Conservation (phyloP, 2,113 vertebrate species). For the Helogale parvula region DNA sequence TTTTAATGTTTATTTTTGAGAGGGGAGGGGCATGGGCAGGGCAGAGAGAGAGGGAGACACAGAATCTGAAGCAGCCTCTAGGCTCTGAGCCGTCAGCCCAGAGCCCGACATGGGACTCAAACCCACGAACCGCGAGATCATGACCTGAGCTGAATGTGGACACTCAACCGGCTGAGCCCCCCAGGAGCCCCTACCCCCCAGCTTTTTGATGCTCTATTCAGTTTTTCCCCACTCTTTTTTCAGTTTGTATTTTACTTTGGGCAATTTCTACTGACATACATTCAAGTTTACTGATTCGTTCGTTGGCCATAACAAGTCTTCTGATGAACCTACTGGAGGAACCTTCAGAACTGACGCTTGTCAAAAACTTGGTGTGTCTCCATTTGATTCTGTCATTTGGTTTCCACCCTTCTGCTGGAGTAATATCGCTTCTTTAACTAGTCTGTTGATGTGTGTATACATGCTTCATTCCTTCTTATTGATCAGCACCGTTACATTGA, state of each 20-base stretch:
- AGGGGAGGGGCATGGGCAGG: no score
- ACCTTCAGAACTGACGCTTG: background rate
- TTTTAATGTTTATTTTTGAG: no score
- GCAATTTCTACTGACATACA: background rate
- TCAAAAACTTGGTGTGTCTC: background rate
- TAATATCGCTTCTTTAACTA: background rate
- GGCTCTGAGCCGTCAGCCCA: no score
- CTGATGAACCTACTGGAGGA: background rate
- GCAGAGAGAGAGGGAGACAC: no score
- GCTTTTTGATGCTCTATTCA: background rate
- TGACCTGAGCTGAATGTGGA: no score
- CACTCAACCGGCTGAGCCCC: no score
- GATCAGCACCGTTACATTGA: background rate
- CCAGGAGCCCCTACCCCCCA: no score
- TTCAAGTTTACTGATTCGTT: background rate
- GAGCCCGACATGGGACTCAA: no score
- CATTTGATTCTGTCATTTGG: background rate
- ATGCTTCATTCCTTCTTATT: background rate
- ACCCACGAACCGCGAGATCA: no score
- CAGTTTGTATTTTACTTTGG: background rate
- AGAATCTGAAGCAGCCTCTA: no score
- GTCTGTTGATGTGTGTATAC: background rate
- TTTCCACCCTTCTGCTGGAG: background rate
- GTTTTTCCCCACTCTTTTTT: background rate
- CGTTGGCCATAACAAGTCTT: background rate